phyloP scores from a whole-genome alignment of 2,797 vertebrate genomes.

The Knipowitschia caucasica region DNA sequence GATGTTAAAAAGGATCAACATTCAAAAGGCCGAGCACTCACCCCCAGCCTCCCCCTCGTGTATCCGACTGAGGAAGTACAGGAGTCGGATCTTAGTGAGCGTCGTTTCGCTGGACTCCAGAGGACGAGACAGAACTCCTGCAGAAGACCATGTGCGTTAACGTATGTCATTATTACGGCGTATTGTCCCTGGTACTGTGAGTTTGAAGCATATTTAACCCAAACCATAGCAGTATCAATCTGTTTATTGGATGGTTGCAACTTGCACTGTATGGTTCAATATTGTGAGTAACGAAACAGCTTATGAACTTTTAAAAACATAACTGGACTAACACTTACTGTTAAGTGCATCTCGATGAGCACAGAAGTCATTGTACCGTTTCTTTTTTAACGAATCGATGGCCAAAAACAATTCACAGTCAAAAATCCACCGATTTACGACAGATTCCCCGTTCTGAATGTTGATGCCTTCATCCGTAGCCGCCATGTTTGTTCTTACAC shows the following conservation, averaged over 20 bases:
- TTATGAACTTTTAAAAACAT: too few relatives aligned
- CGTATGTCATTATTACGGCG: too few relatives aligned
- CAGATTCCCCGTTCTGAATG: conserved; percentile 13
- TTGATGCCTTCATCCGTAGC: not conserved
- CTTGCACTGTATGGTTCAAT: too few relatives aligned
- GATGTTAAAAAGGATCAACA: too few relatives aligned
- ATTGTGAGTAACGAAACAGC: not conserved
- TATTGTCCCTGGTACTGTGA: too few relatives aligned
- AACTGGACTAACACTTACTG: conserved; percentile 62
- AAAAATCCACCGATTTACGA: conserved; percentile 67
- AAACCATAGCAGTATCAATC: too few relatives aligned
- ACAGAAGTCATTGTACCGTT: conserved; percentile 49
- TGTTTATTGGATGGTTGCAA: too few relatives aligned
- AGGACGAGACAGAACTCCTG: conserved; percentile 63
- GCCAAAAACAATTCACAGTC: conserved; percentile 62
- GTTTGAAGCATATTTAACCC: too few relatives aligned
- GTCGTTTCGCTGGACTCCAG: conserved; percentile 30
- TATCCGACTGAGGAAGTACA: conserved; percentile 70
- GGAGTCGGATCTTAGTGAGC: conserved; percentile 45
- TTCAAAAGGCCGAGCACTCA: too few relatives aligned
- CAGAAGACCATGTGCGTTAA: not conserved
- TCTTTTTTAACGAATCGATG: conserved; percentile 50
- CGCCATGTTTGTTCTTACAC: conserved; percentile 64
- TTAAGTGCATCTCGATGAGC: conserved; percentile 47
- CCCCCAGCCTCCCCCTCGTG: conserved; percentile 65